A percentile compares a stretch with the other conserved stretches of the same genome.
phyloP scores from a whole-genome alignment of 2,888 invertebrate genomes.

The Melieria crassipennis region DNA sequence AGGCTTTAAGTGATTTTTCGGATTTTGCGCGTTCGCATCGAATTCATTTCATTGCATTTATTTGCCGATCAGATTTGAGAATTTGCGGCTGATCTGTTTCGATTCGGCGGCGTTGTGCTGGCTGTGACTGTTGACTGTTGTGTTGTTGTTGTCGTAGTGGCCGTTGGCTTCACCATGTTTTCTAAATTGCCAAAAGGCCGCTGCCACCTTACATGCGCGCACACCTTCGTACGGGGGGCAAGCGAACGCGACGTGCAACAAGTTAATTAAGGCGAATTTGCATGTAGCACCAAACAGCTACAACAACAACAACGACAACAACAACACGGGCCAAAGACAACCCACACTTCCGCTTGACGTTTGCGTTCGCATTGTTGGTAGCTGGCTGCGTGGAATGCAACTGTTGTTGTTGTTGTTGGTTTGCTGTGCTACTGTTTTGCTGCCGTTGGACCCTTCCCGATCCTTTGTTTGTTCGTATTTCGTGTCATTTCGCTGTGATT shows the following conservation, averaged over 20 bases:
- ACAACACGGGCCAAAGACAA: constrained; percentile 13
- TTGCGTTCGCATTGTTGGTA: not conserved
- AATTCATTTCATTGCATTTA: not conserved
- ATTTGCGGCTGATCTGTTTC: constrained; percentile 39
- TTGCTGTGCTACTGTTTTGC: not conserved
- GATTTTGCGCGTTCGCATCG: constrained; percentile 11
- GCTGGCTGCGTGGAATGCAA: not conserved
- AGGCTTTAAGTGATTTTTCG: constrained; percentile 20
- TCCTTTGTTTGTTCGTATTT: not conserved
- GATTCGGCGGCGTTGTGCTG: constrained; percentile 23
- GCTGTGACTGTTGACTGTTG: constrained; percentile 4
- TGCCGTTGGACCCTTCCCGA: not conserved
- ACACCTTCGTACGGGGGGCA: constrained; percentile 35
- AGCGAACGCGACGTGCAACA: constrained; percentile 56
- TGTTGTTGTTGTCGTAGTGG: too few relatives aligned
- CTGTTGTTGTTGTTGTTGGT: constrained; percentile 4
- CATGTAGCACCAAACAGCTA: constrained; percentile 50
- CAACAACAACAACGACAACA: constrained; percentile 4
- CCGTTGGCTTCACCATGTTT: constrained; percentile 24
- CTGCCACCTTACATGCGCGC: constrained; percentile 40
- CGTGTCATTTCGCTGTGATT: not conserved
- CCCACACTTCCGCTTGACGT: constrained; percentile 16
- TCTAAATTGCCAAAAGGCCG: constrained; percentile 30
- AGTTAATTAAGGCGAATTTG: constrained; percentile 64
- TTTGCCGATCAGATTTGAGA: constrained; percentile 15